Evolutionary conservation across 2,113 vertebrate species (phyloP), one percentile per base, ranked within the genome.

Genomic region (Lophochroa leadbeateri): DNA sequence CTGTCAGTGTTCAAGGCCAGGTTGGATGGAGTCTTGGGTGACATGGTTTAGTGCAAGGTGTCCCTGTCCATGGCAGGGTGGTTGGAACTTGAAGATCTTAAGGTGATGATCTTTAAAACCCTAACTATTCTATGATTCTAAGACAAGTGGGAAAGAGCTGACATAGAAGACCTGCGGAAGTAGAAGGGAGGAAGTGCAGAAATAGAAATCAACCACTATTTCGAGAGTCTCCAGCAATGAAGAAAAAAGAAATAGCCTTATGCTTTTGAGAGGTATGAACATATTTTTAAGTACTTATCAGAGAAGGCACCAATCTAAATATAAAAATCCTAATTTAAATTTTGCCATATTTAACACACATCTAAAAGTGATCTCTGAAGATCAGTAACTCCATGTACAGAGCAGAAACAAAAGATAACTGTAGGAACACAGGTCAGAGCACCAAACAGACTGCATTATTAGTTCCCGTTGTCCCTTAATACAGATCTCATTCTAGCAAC

Each of bases 231-330:
- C 39, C 23, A 55, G 4, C 29, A 50, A 7, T 1, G 7, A 58
- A 37, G 13, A 17, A 28, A 13, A 35, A 46, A 69, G 31, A 77
- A 55, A 25, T 0, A 11, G 47, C 14, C 28, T 76, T n/a, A 13
- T 0, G 2, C 35, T 50, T 90, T n/a, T 37, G 67, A 80, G 52
- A 82, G 27, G 11, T 39, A 77, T 0, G 0, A 82, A 82, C 0
- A 0, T 23, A n/a, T 31, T 76, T 87, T 79, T 67, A 33, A 25
- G 55, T 37, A 65, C 21, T 82, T 57, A 64, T 9, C 28, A 35
- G n/a, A 84, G 58, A 67, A 75, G 13, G 17, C 39, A 76, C 6
- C 44, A 83, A 60, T 37, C 25, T 60, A 63, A 83, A 60, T 9
- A 4, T 23, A 52, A 37, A 58, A 76, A 18, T 7, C 15, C 0